A percentile compares a stretch with the other conserved stretches of the same genome.
phyloP scores from a whole-genome alignment of 2,888 invertebrate genomes.

The Caenorhabditis imperialis region DNA sequence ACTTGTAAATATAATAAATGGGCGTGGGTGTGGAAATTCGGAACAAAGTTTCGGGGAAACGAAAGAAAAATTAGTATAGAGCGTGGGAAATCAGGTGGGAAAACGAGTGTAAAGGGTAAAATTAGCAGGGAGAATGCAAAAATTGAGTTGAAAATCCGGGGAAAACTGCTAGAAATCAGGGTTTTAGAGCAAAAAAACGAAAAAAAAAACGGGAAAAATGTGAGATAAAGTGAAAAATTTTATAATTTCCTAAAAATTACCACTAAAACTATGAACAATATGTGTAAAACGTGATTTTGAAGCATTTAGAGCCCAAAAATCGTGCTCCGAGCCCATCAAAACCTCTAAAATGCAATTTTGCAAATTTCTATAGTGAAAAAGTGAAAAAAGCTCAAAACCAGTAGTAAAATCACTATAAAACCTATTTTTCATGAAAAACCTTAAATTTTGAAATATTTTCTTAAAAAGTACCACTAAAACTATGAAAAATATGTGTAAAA shows the following conservation, averaged over 20 bases:
- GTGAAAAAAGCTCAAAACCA: no score
- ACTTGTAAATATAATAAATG: no score
- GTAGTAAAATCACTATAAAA: no score
- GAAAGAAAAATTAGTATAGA: no score
- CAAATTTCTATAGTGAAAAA: background rate
- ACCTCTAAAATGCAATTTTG: background rate
- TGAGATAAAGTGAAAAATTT: background rate
- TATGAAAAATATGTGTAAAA: background rate
- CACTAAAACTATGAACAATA: background rate
- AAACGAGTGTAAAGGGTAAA: no score
- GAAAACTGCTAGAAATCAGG: background rate
- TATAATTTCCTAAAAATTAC: background rate
- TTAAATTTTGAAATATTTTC: background rate
- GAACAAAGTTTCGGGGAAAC: no score
- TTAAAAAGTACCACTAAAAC: background rate
- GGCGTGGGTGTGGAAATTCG: no score
- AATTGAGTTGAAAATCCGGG: background rate
- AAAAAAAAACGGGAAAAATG: background rate
- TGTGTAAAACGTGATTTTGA: background rate
- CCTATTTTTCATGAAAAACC: no score
- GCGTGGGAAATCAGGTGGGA: no score
- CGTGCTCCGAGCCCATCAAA: conserved; percentile 2
- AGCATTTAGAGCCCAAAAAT: background rate
- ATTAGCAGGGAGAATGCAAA: background rate
- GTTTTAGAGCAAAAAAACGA: background rate